Evolutionary conservation across 2,113 vertebrate species (phyloP).

Genomic region (Hippocampus barbouri): DNA sequence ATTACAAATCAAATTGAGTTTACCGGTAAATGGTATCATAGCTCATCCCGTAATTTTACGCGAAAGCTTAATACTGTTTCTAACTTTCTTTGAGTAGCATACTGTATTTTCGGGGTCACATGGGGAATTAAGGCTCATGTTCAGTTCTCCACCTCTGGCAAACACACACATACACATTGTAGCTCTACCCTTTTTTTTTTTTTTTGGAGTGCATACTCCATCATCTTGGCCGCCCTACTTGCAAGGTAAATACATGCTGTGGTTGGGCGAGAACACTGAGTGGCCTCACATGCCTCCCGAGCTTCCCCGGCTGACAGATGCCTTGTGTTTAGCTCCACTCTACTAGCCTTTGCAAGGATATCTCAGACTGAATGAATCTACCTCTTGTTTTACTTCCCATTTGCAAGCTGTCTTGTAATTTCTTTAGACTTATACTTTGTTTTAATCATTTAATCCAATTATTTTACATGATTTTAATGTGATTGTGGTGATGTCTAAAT

Average conservation of each 20-base stretch:
- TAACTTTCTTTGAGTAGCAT: background rate
- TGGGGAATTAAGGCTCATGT: background rate
- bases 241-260: constrained; percentile 65
- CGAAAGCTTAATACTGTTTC: background rate
- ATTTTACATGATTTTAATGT: too few species aligned
- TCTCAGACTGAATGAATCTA: background rate
- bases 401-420: too few species aligned
- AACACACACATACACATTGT: constrained; percentile 21
- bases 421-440: too few species aligned
- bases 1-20: too few species aligned
- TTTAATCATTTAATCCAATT: too few species aligned
- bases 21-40: too few species aligned
- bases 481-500: too few species aligned
- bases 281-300: constrained; percentile 53
- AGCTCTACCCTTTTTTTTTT: constrained; percentile 20
- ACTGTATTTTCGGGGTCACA: background rate
- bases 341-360: constrained; percentile 1
- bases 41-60: too few species aligned
- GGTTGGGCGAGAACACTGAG: constrained; percentile 56
- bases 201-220: constrained; percentile 20
- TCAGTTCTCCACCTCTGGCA: constrained; percentile 16
- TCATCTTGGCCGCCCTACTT: constrained; percentile 34
- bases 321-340: constrained; percentile 51
- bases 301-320: constrained; percentile 43
- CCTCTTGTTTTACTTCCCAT: too few species aligned